Evolutionary conservation across 2,888 invertebrate genomes (phyloP), one percentile per base, ranked within the genome.

Genomic region (Drosophila hamatofila): DNA sequence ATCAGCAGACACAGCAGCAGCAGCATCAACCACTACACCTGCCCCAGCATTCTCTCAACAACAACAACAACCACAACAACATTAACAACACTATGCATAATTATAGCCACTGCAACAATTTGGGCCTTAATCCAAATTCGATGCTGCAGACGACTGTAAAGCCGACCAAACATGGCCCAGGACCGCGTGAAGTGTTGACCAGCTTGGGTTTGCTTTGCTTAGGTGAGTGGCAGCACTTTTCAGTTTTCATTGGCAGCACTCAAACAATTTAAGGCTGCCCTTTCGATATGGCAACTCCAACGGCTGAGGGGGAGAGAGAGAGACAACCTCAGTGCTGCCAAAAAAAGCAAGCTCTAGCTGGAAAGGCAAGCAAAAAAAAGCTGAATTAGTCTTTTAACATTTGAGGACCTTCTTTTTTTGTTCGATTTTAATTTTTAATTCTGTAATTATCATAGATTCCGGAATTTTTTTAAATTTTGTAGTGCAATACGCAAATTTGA

Each of bases 141-240:
- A 58, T 80, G 64, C 65, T 83, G 61, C 86, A 86, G 57, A 30
- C 64, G 30, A 80, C 46, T 33, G 55, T 25, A 0, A 77, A 72
- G 42, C 51, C 41, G 11, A 42, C 60, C 8, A 88, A 94, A 91
- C 88, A 94, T 94, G 88, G 94, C 93, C 91, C 94, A 92, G 96
- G 96, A 37, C 94, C 96, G 44, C 94, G 95, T 84, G 97, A 97
- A 93, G 97, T 97, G 92, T 94, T 98, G 65, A 96, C 97, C 58
- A 97, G 97, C 67, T 93, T 98, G 75, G 97, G 97, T 25, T 93
- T 98, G 52, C 93, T 98, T 81, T 97, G 97, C 91, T 94, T 98
- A 81, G 93, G 93, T 93, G 73, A 89, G 88, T 76, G 54, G 37
- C 51, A 23, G 21, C 35, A 52, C 51, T 23, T 51, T 48, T 48